Conservation (phyloP, 2,113 vertebrate genomes). For the Pionites leucogaster region DNA sequence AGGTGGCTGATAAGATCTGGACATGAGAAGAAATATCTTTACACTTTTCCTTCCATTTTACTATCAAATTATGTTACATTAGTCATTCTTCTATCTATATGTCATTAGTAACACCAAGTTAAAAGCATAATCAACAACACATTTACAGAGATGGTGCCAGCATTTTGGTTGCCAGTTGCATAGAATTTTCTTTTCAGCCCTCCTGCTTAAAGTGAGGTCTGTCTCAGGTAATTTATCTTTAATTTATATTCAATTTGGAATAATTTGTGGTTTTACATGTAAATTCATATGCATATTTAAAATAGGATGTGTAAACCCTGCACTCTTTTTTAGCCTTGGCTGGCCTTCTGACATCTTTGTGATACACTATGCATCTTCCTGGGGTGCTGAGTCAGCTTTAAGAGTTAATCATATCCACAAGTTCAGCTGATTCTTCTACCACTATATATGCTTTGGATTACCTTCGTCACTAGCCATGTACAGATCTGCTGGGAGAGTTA, state of each 20-base stretch:
- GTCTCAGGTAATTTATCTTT: neutral
- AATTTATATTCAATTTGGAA: neutral
- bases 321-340: neutral
- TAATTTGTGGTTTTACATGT: neutral
- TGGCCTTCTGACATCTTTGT: neutral
- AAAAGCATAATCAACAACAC: neutral
- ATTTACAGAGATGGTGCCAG: neutral
- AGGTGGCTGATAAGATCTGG: neutral
- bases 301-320: neutral
- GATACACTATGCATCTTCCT: neutral
- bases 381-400: neutral
- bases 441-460: neutral
- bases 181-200: neutral
- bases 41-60: neutral
- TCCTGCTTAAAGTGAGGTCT: neutral
- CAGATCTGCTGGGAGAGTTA: neutral
- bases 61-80: neutral
- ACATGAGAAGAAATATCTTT: neutral
- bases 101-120: neutral
- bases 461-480: neutral
- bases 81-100: neutral
- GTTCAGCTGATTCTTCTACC: neutral
- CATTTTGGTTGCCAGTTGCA: neutral
- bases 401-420: neutral
- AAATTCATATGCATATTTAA: neutral